Evolutionary conservation across 2,888 invertebrate species (phyloP), one percentile per base, ranked within the genome.

Genomic region (Platerodrilus igneus): DNA sequence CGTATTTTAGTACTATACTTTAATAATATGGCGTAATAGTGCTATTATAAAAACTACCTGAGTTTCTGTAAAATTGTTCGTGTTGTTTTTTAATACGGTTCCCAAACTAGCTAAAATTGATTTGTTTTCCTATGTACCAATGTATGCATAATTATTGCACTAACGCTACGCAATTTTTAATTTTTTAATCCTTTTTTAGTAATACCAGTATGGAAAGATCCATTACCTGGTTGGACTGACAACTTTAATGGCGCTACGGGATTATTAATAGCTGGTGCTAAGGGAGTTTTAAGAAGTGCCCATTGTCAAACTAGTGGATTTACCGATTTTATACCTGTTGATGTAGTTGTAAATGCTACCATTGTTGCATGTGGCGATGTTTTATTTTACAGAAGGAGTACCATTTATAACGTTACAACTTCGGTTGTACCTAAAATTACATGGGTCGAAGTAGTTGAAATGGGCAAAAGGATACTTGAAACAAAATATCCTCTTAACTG

Each of bases 211-310:
- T 87, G 85, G 85, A 81, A 79, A 57, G 86, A 87, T 43, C 90
- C 90, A 0, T 59, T 87, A 1, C 86, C 87, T 0, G 93, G 88
- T 4, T 89, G 93, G 93, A 89, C 91, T 0, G 93, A 94, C 63
- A 94, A 93, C 58, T 84, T 90, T 37, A 93, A 93, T 58, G 93
- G 93, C n/a, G 91, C 93, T 0, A 84, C 85, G 1, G 92, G 92
- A 4, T 70, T 89, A 1, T 69, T 92, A 3, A 86, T 83, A 34
- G 83, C 81, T 3, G 87, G 87, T 4, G 89, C 91, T 6, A 92
- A 91, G 62, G 93, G 93, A 1, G 86, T 93, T 0, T 77, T 93
- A 44, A 74, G 91, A n/a, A 81, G 87, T 0, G 88, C 93, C 88
- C 85, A 86, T 62, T 89, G 88, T 56, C 80, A 86, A 49, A 76